These are phyloP conservation scores for Montipora sp. DNA, from an alignment of 64 coral and sea anemone species.

Conservation along the genomic window DNA sequence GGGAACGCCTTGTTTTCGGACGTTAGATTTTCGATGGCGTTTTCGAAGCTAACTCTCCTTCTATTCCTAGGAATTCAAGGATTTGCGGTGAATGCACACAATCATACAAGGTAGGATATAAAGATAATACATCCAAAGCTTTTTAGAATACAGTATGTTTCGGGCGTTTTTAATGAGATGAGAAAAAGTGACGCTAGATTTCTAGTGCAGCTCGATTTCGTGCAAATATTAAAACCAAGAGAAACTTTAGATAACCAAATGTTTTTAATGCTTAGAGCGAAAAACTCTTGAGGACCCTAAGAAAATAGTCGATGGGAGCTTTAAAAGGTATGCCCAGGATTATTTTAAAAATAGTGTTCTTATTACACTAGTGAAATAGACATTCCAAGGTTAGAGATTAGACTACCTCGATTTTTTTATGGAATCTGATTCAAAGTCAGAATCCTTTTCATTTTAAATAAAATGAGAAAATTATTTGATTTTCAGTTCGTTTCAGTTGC, in stretches of 20 bases:
- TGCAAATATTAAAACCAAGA: background rate
- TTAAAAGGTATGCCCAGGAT: background rate
- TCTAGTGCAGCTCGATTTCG: background rate
- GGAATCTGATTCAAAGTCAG: background rate
- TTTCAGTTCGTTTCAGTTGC: background rate
- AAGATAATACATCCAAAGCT: background rate
- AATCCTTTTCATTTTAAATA: background rate
- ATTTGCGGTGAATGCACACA: background rate
- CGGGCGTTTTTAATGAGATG: background rate
- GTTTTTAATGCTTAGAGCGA: background rate
- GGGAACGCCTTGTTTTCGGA: conserved; percentile 38
- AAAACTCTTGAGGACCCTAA: background rate
- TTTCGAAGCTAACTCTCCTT: background rate
- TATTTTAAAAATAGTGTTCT: background rate
- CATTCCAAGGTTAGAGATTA: background rate
- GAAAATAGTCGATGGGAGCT: background rate
- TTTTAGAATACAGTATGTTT: background rate
- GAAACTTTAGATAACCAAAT: background rate
- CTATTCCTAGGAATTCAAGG: background rate
- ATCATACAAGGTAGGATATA: background rate
- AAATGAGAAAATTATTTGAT: background rate
- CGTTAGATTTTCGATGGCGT: background rate
- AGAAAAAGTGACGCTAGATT: background rate
- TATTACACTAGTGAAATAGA: background rate
- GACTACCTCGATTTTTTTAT: too few relatives aligned